A percentile compares a stretch with the other conserved stretches of the same genome.
phyloP scores from a whole-genome alignment of 2,113 vertebrate genomes.

The Ciconia maguari region DNA sequence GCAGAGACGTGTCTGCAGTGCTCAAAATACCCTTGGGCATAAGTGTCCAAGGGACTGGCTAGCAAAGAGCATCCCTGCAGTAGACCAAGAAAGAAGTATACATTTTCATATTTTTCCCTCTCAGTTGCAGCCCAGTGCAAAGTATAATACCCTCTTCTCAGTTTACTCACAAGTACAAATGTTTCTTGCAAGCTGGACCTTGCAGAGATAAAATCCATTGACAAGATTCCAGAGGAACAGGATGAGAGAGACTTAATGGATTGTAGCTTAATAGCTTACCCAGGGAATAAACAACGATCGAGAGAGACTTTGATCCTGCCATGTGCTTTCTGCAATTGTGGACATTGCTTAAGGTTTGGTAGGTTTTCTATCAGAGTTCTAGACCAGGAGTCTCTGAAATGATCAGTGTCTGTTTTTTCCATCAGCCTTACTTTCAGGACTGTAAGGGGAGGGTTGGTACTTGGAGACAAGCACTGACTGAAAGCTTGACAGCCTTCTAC shows the following conservation, averaged over 20 bases:
- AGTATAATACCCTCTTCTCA: not conserved
- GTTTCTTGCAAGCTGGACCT: not conserved
- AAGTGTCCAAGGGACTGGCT: not conserved
- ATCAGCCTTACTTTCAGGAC: not conserved
- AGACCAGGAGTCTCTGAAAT: not conserved
- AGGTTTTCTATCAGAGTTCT: not conserved
- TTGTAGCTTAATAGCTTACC: not conserved
- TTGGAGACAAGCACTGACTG: not conserved
- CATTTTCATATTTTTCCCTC: not conserved
- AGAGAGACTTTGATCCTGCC: not conserved
- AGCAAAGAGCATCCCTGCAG: not conserved
- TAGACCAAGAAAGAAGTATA: not conserved
- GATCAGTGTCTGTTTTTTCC: not conserved
- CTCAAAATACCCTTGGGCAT: not conserved
- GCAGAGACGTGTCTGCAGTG: not conserved
- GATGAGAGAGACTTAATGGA: not conserved
- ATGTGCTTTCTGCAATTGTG: not conserved
- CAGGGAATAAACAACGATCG: not conserved
- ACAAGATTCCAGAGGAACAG: not conserved
- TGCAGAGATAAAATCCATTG: not conserved
- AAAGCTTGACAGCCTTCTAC: not conserved
- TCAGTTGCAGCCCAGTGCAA: not conserved
- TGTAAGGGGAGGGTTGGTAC: not conserved
- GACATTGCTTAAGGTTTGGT: not conserved
- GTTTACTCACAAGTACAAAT: not conserved